Conservation (phyloP, 1,140 invertebrate species). For the Physella acuta region DNA sequence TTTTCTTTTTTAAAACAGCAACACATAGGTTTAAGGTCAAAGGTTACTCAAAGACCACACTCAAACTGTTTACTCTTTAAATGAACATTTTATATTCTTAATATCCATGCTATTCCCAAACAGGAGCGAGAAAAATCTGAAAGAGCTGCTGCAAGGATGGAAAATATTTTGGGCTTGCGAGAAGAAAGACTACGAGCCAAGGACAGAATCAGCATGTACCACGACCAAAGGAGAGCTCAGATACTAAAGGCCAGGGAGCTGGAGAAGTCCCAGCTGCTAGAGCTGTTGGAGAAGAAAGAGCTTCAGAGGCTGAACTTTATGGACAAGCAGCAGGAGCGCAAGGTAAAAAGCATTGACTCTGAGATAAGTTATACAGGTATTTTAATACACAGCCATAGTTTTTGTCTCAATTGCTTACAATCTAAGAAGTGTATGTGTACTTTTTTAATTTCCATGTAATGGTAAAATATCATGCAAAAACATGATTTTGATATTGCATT, state of each 20-base stretch:
- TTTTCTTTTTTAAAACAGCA: neutral
- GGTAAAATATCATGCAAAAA: too few relatives aligned
- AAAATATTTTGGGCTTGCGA: conserved; percentile 46
- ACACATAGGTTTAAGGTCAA: too few relatives aligned
- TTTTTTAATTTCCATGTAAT: too few relatives aligned
- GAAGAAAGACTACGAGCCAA: conserved; percentile 51
- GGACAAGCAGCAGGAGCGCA: conserved; percentile 45
- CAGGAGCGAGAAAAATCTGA: conserved; percentile 51
- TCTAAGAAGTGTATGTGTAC: too few relatives aligned
- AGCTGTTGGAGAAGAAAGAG: conserved; percentile 45
- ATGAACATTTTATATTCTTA: neutral
- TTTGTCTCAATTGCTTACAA: too few relatives aligned
- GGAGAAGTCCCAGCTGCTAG: conserved; percentile 39
- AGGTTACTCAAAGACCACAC: too few relatives aligned
- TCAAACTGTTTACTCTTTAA: neutral
- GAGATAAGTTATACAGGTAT: too few relatives aligned
- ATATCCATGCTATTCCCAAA: too few relatives aligned
- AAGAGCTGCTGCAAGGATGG: conserved; percentile 45
- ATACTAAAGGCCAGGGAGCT: conserved; percentile 43
- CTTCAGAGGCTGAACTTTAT: conserved; percentile 44
- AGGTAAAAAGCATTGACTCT: conserved; percentile 31
- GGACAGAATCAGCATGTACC: conserved; percentile 47
- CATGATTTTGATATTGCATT: neutral
- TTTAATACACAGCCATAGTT: too few relatives aligned
- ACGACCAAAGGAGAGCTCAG: conserved; percentile 46